Base-by-base conservation (phyloP, 1,140 invertebrate species). In the Himalopsyche phryganea region DNA sequence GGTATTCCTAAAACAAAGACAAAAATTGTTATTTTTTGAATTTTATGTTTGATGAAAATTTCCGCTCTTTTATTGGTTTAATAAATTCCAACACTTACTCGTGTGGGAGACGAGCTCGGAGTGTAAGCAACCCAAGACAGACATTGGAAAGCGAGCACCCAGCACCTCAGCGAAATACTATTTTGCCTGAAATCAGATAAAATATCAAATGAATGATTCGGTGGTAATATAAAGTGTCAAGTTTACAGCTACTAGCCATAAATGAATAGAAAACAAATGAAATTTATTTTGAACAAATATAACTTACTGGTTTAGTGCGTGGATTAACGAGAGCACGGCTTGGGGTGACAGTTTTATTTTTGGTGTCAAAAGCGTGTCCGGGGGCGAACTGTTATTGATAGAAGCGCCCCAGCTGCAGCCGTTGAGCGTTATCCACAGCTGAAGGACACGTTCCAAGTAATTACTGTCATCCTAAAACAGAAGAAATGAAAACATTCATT, bases 381-480 rank as follows among this genome's bases (percentile, higher is more conserved):
- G 79, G 13, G 78, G 75, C 49, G 74, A 67, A 19, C 38, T 70
- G 67, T 65, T 67, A 66, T 65, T 69, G n/a, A 28, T 28, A 67
- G 69, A 65, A 49, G 67, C 61, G 62, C 71, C 69, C 71, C 72
- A 76, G 60, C 69, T 68, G 20, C 71, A 78, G 60, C 83, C 80
- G 69, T 91, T 92, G 40, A 93, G 71, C 1, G 88, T 91, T 36
- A 93, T 76, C 91, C 91, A 94, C 52, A 92, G 76, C 51, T 91
- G 87, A 4, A 94, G 74, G 36, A 92, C 82, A 64, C 89, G 82
- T 71, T 94, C 90, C 67, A 92, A 78, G 68, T 87, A 86, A 17
- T 83, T 83, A 66, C 78, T 80, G 44, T 81, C 77, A 67, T 78
- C 71, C 71, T 81, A 67, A 5, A 67, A n/a, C n/a, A n/a, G n/a